A percentile compares a stretch with the other conserved stretches of the same genome.
Conservation (phyloP, 2,888 invertebrate species). For the Atethmia centrago region DNA sequence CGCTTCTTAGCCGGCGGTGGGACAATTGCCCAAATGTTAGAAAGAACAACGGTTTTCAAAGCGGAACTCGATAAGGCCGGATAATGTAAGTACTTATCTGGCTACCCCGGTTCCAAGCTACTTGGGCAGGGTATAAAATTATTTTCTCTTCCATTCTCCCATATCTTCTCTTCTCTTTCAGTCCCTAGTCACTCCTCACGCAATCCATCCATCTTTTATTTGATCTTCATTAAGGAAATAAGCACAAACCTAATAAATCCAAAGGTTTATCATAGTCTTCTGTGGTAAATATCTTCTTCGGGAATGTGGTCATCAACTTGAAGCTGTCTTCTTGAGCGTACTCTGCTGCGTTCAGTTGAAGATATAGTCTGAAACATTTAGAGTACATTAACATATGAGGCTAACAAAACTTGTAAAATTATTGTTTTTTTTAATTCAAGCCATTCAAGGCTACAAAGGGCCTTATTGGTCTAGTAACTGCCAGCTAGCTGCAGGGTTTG, state of each 20-base stretch:
- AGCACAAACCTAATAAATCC: conserved; percentile 93
- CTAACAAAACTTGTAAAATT: too few relatives aligned
- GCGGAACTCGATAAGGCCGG: not conserved
- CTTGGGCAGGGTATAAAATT: not conserved
- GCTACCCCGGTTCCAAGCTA: too few relatives aligned
- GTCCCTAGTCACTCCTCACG: too few relatives aligned
- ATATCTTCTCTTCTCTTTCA: too few relatives aligned
- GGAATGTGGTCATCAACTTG: conserved; percentile 97
- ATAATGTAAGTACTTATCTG: not conserved
- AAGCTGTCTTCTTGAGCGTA: conserved; percentile 93
- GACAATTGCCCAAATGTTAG: too few relatives aligned
- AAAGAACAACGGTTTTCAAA: not conserved
- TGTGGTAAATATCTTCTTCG: conserved; percentile 95
- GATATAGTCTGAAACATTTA: conserved; percentile 90
- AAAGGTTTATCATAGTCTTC: conserved; percentile 98
- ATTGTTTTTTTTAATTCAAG: too few relatives aligned
- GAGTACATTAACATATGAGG: not conserved
- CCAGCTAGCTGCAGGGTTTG: not conserved
- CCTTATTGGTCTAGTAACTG: not conserved
- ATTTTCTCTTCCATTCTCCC: not conserved
- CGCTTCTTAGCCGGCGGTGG: too few relatives aligned
- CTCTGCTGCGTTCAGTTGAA: conserved; percentile 93
- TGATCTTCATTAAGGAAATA: not conserved
- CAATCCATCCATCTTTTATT: not conserved
- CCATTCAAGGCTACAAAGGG: not conserved